Conservation (phyloP, 2,888 invertebrate species). For the Callimorpha dominula region DNA sequence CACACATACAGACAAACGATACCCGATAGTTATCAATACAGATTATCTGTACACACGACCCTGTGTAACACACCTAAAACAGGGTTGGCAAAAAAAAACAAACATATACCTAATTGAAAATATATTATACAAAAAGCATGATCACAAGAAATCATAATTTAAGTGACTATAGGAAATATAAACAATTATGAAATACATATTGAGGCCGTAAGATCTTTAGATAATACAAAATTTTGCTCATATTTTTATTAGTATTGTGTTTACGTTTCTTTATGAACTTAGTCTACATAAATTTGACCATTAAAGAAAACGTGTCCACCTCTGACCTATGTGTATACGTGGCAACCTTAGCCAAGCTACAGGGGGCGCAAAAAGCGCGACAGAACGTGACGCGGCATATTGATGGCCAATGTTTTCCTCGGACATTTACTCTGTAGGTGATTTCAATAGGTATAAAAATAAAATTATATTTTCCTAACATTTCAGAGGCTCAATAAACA, state of each 20-base stretch:
- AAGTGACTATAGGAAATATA: no score
- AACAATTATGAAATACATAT: no score
- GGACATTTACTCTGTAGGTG: conserved; percentile 44
- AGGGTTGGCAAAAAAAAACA: conserved; percentile 34
- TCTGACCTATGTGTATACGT: background rate
- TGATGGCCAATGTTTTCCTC: conserved; percentile 59
- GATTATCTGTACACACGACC: conserved; percentile 70
- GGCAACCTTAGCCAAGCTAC: conserved; percentile 52
- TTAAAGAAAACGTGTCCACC: background rate
- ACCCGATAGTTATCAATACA: conserved; percentile 76
- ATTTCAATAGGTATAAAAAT: conserved; percentile 38
- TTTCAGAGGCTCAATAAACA: conserved; percentile 22
- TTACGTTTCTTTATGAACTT: no score
- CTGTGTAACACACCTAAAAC: conserved; percentile 46
- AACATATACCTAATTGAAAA: background rate
- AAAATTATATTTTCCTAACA: conserved; percentile 44
- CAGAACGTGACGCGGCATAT: conserved; percentile 65
- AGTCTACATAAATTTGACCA: background rate
- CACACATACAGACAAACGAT: conserved; percentile 64
- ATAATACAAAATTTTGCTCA: no score
- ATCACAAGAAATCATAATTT: no score
- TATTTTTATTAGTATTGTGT: no score
- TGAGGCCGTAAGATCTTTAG: no score
- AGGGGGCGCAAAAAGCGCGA: conserved; percentile 60
- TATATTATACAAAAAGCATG: no score